A percentile compares a stretch with the other conserved stretches of the same genome.
Conservation (phyloP, 53 echinoderm and acorn worm genomes). For the Arbacia lixula region DNA sequence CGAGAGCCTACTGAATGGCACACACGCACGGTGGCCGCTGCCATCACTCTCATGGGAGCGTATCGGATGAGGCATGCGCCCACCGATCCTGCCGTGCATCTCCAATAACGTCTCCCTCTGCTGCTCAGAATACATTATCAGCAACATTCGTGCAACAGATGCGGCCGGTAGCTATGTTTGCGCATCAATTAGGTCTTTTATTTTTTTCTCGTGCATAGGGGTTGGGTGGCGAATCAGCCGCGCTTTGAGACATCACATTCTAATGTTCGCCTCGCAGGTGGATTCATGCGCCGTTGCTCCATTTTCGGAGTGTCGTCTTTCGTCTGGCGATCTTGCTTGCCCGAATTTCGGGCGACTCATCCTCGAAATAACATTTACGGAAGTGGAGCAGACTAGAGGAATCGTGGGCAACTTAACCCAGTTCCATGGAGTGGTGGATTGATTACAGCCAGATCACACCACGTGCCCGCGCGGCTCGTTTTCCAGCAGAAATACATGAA, state of each 20-base stretch:
- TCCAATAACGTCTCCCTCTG: conserved; percentile 36
- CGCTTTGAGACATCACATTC: too few relatives aligned
- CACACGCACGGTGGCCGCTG: conserved; percentile 10
- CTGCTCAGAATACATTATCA: conserved; percentile 27
- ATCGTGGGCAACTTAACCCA: conserved; percentile 57
- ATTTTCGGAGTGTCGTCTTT: conserved; percentile 44
- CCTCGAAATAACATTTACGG: conserved; percentile 60
- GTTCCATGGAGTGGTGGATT: conserved; percentile 46
- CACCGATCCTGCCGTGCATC: conserved; percentile 9
- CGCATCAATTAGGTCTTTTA: conserved; percentile 49
- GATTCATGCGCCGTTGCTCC: conserved; percentile 10
- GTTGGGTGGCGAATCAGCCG: too few relatives aligned
- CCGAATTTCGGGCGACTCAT: conserved; percentile 29
- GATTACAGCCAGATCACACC: conserved; percentile 41
- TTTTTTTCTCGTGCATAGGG: too few relatives aligned
- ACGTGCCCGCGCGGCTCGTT: conserved; percentile 34
- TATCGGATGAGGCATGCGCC: conserved; percentile 29
- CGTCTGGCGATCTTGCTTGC: conserved; percentile 16
- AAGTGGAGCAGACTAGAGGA: conserved; percentile 52
- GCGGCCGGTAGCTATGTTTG: conserved; percentile 24
- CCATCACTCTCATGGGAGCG: conserved; percentile 7
- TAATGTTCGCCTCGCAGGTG: not conserved
- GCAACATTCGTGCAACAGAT: conserved; percentile 46
- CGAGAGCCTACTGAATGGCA: too few relatives aligned
- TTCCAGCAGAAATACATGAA: conserved; percentile 42